Base-by-base conservation (phyloP, 2,888 invertebrate species). In the Linyphia triangularis region DNA sequence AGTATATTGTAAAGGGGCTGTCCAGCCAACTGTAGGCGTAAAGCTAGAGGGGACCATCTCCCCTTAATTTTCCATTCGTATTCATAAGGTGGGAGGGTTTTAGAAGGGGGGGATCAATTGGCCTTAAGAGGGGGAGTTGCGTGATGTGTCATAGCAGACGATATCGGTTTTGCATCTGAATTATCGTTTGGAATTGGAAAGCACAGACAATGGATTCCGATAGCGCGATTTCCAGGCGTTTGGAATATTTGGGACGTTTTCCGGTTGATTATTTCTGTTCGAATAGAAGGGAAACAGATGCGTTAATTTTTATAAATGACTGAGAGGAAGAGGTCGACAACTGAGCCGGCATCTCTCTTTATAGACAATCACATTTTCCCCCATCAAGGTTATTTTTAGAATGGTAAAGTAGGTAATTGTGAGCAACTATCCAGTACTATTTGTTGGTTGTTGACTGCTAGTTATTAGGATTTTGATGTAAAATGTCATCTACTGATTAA, bases 61-160 rank as follows among this genome's bases (percentile, higher is more conserved):
- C 73, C 59, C 33, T 73, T 30, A 33, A 73, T 51, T 51, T 73
- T 59, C 73, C 59, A 73, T 73, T 59, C 28, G 57, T 57, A 73
- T 59, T 73, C 73, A 73, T 73, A 57, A 19, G 33, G 63, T 5
- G 43, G 40, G 70, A 43, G 43, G 51, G 70, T 24, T n/a, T 30
- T 6, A 7, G 33, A 40, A 37, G 65, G 28, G 65, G n/a, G 28
- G 22, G 30, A 37, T 69, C 22, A 33, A 37, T 37, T 69, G 22
- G 22, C 33, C 22, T 30, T 40, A 40, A 33, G 30, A 7, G 16
- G 37, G 3, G 65, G 28, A 19, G 59, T 33, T 4, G 4, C 33
- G 9, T 33, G 33, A n/a, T n/a, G n/a, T n/a, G n/a, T n/a, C 5
- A 33, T n/a, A 51, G 63, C 24, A 24, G 63, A 69, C 22, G 13